These are phyloP conservation scores for Gallinago stenura DNA, from an alignment of 2,797 vertebrate genomes.

Conservation along the genomic window DNA sequence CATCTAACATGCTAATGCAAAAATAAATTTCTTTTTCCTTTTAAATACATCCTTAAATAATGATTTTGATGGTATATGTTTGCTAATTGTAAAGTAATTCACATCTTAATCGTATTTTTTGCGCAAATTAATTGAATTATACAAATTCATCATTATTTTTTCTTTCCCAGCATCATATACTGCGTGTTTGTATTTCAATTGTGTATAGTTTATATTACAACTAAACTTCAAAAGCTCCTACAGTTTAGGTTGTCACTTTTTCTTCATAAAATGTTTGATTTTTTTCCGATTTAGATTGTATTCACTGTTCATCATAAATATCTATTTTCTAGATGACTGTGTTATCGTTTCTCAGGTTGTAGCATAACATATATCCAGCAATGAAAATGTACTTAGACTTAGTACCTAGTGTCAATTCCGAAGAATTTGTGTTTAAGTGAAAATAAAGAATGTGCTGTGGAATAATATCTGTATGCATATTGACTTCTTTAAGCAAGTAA, in stretches of 20 bases:
- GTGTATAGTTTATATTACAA: conserved; percentile 60
- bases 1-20: background rate
- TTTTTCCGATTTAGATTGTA: conserved; percentile 68
- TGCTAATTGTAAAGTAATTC: conserved; percentile 43
- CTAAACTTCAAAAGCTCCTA: conserved; percentile 4
- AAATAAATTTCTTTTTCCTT: background rate
- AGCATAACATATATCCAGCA: conserved; percentile 64
- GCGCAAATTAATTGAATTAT: conserved; percentile 10
- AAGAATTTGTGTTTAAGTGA: conserved; percentile 68
- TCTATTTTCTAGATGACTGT: conserved; percentile 64
- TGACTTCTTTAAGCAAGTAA: conserved; percentile 71
- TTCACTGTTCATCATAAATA: conserved; percentile 43
- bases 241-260: conserved; percentile 56
- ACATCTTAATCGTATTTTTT: conserved; percentile 25
- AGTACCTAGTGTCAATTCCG: conserved; percentile 73
- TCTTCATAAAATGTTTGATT: conserved; percentile 2
- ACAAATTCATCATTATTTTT: background rate
- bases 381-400: conserved; percentile 77
- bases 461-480: conserved; percentile 78
- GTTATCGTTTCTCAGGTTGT: conserved; percentile 61
- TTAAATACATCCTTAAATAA: background rate
- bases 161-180: background rate
- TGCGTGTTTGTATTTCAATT: conserved; percentile 70
- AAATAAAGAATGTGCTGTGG: conserved; percentile 82
- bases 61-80: conserved; percentile 26